Conservation (phyloP, 2,888 invertebrate genomes). For the Ochropacha duplaris region DNA sequence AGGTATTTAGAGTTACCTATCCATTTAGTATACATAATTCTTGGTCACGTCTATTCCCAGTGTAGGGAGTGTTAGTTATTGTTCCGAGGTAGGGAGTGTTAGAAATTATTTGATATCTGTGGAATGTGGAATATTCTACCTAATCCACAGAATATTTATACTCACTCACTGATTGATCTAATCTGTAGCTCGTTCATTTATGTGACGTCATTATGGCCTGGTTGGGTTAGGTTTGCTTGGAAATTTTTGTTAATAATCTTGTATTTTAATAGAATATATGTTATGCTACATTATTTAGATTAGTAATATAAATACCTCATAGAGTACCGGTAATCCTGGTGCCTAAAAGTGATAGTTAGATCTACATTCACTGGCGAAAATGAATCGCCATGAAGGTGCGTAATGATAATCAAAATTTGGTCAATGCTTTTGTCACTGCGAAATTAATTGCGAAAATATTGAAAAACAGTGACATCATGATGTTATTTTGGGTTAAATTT, state of each 20-base stretch:
- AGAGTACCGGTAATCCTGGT: conserved; percentile 75
- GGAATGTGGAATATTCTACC: not conserved
- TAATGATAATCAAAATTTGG: conserved; percentile 83
- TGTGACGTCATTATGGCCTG: conserved; percentile 86
- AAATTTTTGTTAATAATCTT: conserved; percentile 86
- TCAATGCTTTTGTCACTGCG: conserved; percentile 77
- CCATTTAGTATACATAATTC: too few species aligned
- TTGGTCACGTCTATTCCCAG: too few species aligned
- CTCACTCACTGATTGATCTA: not conserved
- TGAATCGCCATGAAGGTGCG: conserved; percentile 98
- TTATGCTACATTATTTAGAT: conserved; percentile 82
- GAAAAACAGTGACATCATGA: conserved; percentile 38
- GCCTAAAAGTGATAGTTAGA: conserved; percentile 74
- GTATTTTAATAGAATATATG: conserved; percentile 84
- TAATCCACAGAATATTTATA: not conserved
- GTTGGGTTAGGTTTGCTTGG: conserved; percentile 88
- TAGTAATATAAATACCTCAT: conserved; percentile 80
- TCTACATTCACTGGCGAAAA: conserved; percentile 84
- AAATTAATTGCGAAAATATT: conserved; percentile 60
- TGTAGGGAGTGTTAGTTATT: too few species aligned
- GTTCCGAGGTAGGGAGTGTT: too few species aligned
- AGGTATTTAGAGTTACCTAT: too few species aligned
- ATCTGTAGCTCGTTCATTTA: conserved; percentile 47
- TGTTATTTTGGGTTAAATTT: conserved; percentile 27
- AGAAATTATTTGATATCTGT: too few species aligned